Evolutionary conservation across 2,888 invertebrate species (phyloP).

Genomic region (Diarsia brunnea): DNA sequence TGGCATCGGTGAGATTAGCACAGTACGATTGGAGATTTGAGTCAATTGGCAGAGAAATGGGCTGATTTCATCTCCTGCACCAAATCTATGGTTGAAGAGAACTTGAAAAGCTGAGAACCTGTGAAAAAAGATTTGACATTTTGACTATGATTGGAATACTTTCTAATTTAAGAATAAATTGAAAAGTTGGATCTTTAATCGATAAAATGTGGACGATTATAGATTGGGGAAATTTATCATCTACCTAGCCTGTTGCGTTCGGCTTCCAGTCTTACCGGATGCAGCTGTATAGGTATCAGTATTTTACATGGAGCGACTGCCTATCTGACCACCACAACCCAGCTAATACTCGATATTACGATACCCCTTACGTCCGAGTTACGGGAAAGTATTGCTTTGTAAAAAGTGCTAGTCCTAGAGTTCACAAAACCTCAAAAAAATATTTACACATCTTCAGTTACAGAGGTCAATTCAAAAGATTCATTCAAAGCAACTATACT

Average conservation of each 20-base stretch:
- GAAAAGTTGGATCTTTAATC: neutral
- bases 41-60: conserved; percentile 11
- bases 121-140: no score
- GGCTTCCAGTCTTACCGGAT: neutral
- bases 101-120: no score
- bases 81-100: neutral
- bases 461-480: neutral
- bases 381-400: neutral
- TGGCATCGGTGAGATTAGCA: conserved; percentile 46
- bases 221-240: neutral
- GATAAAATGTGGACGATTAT: neutral
- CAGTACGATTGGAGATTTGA: conserved; percentile 35
- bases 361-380: neutral
- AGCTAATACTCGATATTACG: neutral
- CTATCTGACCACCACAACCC: no score
- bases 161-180: no score
- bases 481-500: neutral
- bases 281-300: no score
- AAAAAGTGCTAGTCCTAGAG: no score
- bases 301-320: no score
- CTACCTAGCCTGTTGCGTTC: neutral
- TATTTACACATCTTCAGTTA: neutral
- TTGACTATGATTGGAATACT: no score
- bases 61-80: conserved; percentile 12
- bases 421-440: no score